Base-by-base conservation (phyloP, 2,888 invertebrate genomes). In the Himalopsyche tibetana region DNA sequence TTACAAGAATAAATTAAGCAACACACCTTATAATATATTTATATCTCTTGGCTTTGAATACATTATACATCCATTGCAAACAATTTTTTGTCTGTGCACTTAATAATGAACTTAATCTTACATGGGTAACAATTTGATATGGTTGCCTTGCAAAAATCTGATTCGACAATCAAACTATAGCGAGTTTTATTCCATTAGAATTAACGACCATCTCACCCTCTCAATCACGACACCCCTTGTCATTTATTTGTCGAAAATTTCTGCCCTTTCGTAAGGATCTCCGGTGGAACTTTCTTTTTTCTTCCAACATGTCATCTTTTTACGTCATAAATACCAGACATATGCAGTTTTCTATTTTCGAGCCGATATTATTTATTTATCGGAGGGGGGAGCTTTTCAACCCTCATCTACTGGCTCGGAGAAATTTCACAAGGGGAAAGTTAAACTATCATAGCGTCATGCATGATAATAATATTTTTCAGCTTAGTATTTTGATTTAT, bases 341-440 rank as follows among this genome's bases (percentile, higher is more conserved):
- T 84, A 84, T 87, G 84, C 87, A 85, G 55, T 85, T 85, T 82
- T 40, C 83, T 85, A 85, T 85, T 82, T 85, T 42, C 83, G 55
- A 83, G 38, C 74, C 51, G 45, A 80, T 63, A 83, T 87, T 87
- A 87, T 81, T 84, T 85, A 87, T 85, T 87, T 87, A 87, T 87
- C 83, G 55, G 19, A 55, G 36, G 15, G 40, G 28, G 81, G 83
- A 63, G 85, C 51, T 83, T 85, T 80, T 82, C 79, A 8, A 38
- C 42, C 40, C 42, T 19, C 63, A 4, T 5, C 28, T 56, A 19
- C 63, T 19, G 19, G 19, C 19, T 28, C 63, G 63, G 63, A 19
- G 11, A 63, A 63, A 63, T 19, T 63, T 63, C 63, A 15, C 63
- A 63, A 19, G 63, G 15, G 17, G 3, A 63, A 63, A 63, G 19